Percentiles rank a stretch among this genome's conserved stretches.
Conservation (phyloP, 2,113 vertebrate genomes). For the Epinephelus moara region DNA sequence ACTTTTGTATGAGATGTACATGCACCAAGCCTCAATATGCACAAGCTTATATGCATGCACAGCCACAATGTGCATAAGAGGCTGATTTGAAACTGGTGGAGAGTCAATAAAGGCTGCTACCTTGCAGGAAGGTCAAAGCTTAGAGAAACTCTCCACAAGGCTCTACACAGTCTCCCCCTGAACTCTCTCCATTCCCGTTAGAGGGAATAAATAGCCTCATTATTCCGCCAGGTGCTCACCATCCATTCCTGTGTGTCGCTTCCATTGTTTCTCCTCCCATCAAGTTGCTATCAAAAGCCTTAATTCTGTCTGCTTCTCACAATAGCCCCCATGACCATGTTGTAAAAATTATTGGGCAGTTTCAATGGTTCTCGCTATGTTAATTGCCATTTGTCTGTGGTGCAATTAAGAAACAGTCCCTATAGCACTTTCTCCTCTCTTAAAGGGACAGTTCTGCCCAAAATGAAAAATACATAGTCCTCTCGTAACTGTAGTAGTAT, state of each 20-base stretch:
- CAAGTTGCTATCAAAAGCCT: constrained; percentile 27
- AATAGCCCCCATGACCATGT: constrained; percentile 2
- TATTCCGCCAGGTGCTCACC: constrained; percentile 59
- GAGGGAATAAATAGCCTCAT: constrained; percentile 76
- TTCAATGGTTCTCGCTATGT: constrained; percentile 10
- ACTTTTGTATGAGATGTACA: not conserved
- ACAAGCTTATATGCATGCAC: constrained; percentile 23
- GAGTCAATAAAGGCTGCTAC: constrained; percentile 60
- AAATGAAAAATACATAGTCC: too few species aligned
- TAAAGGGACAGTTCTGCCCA: too few species aligned
- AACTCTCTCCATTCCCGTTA: constrained; percentile 67
- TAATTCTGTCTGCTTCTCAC: constrained; percentile 14
- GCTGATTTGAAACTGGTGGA: constrained; percentile 29
- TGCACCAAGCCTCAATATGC: not conserved
- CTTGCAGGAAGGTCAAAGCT: constrained; percentile 71
- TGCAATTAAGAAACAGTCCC: not conserved
- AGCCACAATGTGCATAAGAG: constrained; percentile 13
- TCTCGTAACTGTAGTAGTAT: too few species aligned
- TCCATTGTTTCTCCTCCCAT: constrained; percentile 47
- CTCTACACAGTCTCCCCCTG: constrained; percentile 53
- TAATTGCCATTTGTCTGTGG: constrained; percentile 19
- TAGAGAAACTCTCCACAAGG: constrained; percentile 51
- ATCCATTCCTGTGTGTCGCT: constrained; percentile 58
- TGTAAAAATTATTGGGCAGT: constrained; percentile 35
- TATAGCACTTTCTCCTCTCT: constrained; percentile 34